Percentiles rank a stretch among this genome's conserved stretches.
phyloP scores from a whole-genome alignment of 2,888 invertebrate species.

The Drosophila mulleri region DNA sequence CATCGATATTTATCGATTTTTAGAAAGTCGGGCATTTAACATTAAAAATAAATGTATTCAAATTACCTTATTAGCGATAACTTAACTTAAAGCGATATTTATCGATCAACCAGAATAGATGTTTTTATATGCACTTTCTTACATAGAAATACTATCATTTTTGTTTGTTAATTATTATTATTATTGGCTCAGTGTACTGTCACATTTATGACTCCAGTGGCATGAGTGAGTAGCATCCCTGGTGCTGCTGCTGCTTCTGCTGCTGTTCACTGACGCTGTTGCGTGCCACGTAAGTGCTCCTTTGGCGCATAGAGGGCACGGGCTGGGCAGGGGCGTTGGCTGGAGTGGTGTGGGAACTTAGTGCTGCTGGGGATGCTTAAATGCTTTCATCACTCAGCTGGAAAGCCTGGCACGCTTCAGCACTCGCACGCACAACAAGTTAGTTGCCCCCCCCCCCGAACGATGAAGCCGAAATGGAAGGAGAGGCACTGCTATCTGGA shows the following conservation, averaged over 20 bases:
- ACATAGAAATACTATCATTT: not conserved
- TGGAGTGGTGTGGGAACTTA: not conserved
- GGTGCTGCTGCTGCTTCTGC: slow-evolving; percentile 12
- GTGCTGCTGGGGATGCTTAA: slow-evolving; percentile 61
- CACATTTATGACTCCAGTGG: slow-evolving; percentile 23
- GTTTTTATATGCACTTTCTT: not conserved
- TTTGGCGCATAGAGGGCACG: slow-evolving; percentile 40
- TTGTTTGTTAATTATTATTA: not conserved
- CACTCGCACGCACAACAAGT: slow-evolving; percentile 67
- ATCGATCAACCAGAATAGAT: not conserved
- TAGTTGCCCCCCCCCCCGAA: not conserved
- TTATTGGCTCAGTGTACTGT: slow-evolving; percentile 37
- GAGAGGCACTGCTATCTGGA: slow-evolving; percentile 22
- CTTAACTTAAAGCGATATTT: not conserved
- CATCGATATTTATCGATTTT: not conserved
- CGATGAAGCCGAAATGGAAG: not conserved
- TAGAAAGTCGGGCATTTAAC: not conserved
- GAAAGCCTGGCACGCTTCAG: slow-evolving; percentile 74
- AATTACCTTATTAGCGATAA: no score
- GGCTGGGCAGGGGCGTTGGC: not conserved
- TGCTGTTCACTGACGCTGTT: slow-evolving; percentile 25
- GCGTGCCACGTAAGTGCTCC: slow-evolving; percentile 67
- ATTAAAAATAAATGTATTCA: no score
- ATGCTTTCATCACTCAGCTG: slow-evolving; percentile 80
- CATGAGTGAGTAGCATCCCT: slow-evolving; percentile 19